phyloP scores from a whole-genome alignment of 1,140 invertebrate genomes.

The Samia ricini region DNA sequence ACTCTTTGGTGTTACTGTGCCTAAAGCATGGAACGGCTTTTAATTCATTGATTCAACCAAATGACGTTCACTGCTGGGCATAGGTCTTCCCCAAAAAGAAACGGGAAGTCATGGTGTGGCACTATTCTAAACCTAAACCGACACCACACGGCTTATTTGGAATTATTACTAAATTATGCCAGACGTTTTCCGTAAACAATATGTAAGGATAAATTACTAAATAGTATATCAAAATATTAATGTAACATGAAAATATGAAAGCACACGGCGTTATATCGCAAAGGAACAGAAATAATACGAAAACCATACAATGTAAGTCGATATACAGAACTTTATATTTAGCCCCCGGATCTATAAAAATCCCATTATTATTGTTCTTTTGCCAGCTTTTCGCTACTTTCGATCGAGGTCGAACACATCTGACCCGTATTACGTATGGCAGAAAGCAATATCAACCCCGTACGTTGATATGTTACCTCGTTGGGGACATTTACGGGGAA shows the following conservation, averaged over 20 bases:
- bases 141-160: too few relatives aligned
- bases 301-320: background rate
- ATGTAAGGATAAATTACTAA: too few relatives aligned
- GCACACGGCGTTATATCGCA: background rate
- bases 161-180: too few relatives aligned
- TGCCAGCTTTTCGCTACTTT: background rate
- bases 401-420: background rate
- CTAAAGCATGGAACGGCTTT: too few relatives aligned
- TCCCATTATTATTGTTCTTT: slow-evolving; percentile 1
- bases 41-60: too few relatives aligned
- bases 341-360: background rate
- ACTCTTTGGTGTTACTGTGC: too few relatives aligned
- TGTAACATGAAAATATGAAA: background rate
- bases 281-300: background rate
- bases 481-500: background rate
- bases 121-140: too few relatives aligned
- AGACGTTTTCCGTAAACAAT: too few relatives aligned
- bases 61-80: too few relatives aligned
- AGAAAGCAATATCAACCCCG: background rate
- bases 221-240: background rate
- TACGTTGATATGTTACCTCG: background rate
- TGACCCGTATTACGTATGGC: background rate
- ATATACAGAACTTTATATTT: background rate
- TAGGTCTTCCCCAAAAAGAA: too few relatives aligned
- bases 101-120: too few relatives aligned